phyloP scores from a whole-genome alignment of 2,113 vertebrate species.

The Heterotilapia buettikoferi region DNA sequence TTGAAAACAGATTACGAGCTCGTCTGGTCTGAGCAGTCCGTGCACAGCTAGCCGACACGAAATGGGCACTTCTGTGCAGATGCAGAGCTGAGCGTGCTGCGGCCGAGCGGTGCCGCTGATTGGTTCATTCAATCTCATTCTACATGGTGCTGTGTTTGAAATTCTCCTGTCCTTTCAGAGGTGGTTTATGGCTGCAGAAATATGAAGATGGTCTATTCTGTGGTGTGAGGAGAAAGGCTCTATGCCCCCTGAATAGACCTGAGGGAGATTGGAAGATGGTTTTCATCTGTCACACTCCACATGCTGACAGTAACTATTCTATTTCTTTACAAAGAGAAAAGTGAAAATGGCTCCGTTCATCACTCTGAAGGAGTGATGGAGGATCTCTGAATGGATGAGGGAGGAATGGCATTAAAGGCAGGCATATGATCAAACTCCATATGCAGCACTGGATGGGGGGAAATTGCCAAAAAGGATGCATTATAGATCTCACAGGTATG shows the following conservation, averaged over 20 bases:
- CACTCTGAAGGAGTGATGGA: neutral
- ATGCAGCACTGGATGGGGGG: neutral
- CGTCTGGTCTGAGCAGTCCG: conserved; percentile 1
- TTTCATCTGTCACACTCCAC: conserved; percentile 40
- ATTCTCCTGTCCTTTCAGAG: neutral
- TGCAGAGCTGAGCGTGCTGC: neutral
- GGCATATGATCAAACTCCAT: conserved; percentile 1
- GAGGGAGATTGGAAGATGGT: conserved; percentile 17
- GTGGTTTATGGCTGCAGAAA: neutral
- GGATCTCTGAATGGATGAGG: neutral
- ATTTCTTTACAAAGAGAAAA: neutral
- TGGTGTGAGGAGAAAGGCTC: neutral
- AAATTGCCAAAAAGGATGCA: neutral
- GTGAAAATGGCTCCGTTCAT: neutral
- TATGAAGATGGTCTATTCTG: neutral
- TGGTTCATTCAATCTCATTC: conserved; percentile 1
- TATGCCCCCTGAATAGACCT: conserved; percentile 19
- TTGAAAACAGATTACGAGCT: conserved; percentile 46
- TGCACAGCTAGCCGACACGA: neutral
- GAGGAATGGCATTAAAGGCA: neutral
- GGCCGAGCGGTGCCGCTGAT: conserved; percentile 1
- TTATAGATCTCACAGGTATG: neutral
- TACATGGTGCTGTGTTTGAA: neutral
- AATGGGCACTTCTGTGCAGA: conserved; percentile 5
- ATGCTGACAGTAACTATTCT: conserved; percentile 14